Evolutionary conservation across 2,888 invertebrate genomes (phyloP).

Genomic region (Leptura quadrifasciata): DNA sequence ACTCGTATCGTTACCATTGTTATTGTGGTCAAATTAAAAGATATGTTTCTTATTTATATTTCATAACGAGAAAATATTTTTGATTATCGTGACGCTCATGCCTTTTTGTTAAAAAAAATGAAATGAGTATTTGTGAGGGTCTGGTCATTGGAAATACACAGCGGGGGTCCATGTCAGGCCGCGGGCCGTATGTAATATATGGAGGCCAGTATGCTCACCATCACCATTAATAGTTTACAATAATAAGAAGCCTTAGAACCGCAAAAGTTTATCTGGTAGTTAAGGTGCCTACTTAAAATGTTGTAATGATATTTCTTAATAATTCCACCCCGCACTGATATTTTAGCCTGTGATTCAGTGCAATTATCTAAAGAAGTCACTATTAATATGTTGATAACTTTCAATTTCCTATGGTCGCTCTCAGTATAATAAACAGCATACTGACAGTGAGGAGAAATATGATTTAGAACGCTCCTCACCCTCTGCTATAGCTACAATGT

Average conservation of each 20-base stretch:
- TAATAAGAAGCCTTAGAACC: conserved; percentile 63
- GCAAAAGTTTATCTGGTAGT: conserved; percentile 45
- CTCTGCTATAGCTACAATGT: too few species aligned
- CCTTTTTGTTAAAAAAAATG: conserved; percentile 42
- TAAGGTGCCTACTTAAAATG: conserved; percentile 40
- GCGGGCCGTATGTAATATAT: conserved; percentile 70
- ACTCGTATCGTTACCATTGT: too few species aligned
- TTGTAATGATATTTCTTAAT: conserved; percentile 40
- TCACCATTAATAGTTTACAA: conserved; percentile 69
- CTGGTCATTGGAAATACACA: conserved; percentile 71
- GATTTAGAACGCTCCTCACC: too few species aligned
- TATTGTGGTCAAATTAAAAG: neutral
- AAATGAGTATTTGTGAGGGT: conserved; percentile 61
- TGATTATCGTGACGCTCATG: conserved; percentile 31
- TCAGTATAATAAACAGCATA: too few species aligned
- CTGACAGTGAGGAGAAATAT: too few species aligned
- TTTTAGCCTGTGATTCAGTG: neutral
- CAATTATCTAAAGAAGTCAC: neutral
- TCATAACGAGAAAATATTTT: conserved; percentile 35
- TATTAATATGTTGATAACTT: neutral
- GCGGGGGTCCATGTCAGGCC: conserved; percentile 70
- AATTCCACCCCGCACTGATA: neutral
- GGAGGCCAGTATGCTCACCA: conserved; percentile 67
- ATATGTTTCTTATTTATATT: conserved; percentile 24
- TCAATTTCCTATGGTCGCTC: too few species aligned